Percentiles rank a stretch among this genome's conserved stretches.
These are phyloP conservation scores for zebrafish (Danio rerio) DNA, from an alignment of 2,113 vertebrate genomes.

Conservation along the genomic window GRCz12tu NC_133176.1:3188501-3189000, in stretches of 20 bases:
- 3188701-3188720: constrained; percentile 79
- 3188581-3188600: constrained; percentile 77
- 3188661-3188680: constrained; percentile 85
- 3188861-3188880: constrained; percentile 89
- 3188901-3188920: too few relatives aligned
- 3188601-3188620: constrained; percentile 73
- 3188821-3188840: constrained; percentile 76
- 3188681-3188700: constrained; percentile 84
- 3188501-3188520: constrained; percentile 69
- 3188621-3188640: constrained; percentile 87
- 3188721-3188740: constrained; percentile 86
- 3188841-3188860: constrained; percentile 93
- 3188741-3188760: constrained; percentile 81
- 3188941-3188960: too few relatives aligned
- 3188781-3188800: constrained; percentile 77
- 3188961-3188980: too few relatives aligned
- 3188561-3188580: constrained; percentile 63
- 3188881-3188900: constrained; percentile 74
- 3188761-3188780: constrained; percentile 84
- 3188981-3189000: too few relatives aligned
- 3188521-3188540: constrained; percentile 82
- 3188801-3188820: constrained; percentile 72
- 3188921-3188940: not conserved
- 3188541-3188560: constrained; percentile 82
- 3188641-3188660: constrained; percentile 88